These are phyloP conservation scores for Anolis sagrei DNA, from an alignment of 2,113 vertebrate species.

Conservation along the genomic window DNA sequence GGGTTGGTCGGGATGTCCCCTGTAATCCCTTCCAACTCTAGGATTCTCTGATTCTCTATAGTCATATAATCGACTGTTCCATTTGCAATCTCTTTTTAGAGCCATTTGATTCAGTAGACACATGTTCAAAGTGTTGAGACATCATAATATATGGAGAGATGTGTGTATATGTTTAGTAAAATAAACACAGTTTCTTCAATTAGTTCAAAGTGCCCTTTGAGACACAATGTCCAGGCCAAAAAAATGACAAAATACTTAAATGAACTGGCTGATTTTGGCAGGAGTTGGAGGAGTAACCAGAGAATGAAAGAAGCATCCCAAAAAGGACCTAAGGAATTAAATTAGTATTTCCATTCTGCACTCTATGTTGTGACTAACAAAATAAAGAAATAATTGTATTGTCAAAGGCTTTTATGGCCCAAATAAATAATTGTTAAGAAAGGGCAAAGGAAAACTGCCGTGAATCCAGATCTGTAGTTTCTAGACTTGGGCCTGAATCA, in stretches of 20 bases:
- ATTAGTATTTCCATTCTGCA: not conserved
- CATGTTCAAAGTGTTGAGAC: not conserved
- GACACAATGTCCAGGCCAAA: not conserved
- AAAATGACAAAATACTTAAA: constrained; percentile 2
- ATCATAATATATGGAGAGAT: not conserved
- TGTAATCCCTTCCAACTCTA: too few species aligned
- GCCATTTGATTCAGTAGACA: not conserved
- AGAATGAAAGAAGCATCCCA: not conserved
- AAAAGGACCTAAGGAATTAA: not conserved
- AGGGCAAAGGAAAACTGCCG: not conserved
- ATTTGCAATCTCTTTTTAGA: not conserved
- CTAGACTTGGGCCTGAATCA: too few species aligned
- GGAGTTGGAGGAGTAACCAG: not conserved
- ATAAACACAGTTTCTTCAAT: not conserved
- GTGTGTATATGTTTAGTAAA: not conserved
- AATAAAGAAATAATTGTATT: not conserved
- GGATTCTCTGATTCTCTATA: too few species aligned
- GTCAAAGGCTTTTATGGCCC: too few species aligned
- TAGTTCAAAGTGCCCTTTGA: not conserved
- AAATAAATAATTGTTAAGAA: not conserved
- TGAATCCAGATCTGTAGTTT: not conserved
- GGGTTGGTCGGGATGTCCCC: too few species aligned
- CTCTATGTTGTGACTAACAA: too few species aligned
- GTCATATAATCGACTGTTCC: too few species aligned
- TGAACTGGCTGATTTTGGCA: not conserved